Percentiles rank a stretch among this genome's conserved stretches.
phyloP scores from a whole-genome alignment of 1,140 invertebrate species.

The Drosophila pectinifera region DNA sequence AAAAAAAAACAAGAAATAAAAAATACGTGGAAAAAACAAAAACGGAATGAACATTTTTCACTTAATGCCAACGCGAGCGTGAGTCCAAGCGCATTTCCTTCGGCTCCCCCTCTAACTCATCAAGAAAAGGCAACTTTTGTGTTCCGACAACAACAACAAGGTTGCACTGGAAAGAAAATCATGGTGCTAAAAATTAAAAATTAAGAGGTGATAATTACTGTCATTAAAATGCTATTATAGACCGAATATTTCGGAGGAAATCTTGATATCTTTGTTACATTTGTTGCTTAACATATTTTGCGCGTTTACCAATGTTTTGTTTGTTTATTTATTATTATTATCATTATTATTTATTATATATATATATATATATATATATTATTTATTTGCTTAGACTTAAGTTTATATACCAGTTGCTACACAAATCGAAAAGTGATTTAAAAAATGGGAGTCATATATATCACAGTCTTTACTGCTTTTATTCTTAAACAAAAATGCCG shows the following conservation, averaged over 20 bases:
- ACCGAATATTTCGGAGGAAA: background rate
- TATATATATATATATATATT: too few species aligned
- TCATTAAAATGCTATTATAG: background rate
- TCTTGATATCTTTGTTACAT: background rate
- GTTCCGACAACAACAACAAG: slow-evolving; percentile 51
- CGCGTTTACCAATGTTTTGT: too few species aligned
- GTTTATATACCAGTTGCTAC: too few species aligned
- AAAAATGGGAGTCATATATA: too few species aligned
- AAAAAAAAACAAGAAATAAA: slow-evolving; percentile 40
- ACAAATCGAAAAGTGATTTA: too few species aligned
- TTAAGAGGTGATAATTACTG: background rate
- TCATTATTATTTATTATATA: too few species aligned
- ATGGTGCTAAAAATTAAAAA: background rate
- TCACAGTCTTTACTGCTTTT: too few species aligned
- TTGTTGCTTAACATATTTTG: background rate
- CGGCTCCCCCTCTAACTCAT: slow-evolving; percentile 34
- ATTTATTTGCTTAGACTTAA: too few species aligned
- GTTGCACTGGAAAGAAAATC: slow-evolving; percentile 3
- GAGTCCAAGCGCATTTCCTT: slow-evolving; percentile 65
- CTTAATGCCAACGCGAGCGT: slow-evolving; percentile 71
- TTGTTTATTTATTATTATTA: too few species aligned
- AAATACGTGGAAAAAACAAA: too few species aligned
- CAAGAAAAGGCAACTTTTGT: slow-evolving; percentile 76
- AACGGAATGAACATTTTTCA: slow-evolving; percentile 68
- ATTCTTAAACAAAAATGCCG: background rate